Evolutionary conservation across 2,797 vertebrate genomes (phyloP), one percentile per base, ranked within the genome.

Genomic region (Nothura maculosa): DNA sequence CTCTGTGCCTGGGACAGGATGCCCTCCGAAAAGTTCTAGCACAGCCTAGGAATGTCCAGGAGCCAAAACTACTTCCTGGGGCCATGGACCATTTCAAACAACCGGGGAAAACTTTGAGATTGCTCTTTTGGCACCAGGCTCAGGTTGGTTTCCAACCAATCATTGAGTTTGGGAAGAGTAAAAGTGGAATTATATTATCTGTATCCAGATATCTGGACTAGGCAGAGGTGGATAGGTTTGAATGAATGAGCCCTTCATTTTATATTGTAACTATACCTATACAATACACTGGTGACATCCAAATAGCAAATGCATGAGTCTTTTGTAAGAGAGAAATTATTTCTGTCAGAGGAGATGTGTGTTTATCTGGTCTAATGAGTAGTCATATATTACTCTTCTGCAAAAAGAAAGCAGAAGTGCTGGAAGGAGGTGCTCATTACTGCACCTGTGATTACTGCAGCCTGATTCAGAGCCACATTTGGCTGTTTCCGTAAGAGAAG

Each of bases 41-140:
- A 38, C 2, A 16, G 2, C 43, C 6, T 58, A 0, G 0, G 8
- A 50, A 79, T 21, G 4, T 42, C 22, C 42, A 43, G n/a, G 20
- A 42, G 30, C 21, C 42, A n/a, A n/a, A 47, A n/a, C 63, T n/a
- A 22, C 30, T n/a, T 36, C 34, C 34, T 27, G 34, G 42, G 42
- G 8, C 20, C 40, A 42, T 14, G 42, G 42, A 13, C 42, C n/a
- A 21, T 21, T 30, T 30, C 30, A 20, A 66, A 30, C 10, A 40
- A 11, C 14, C 24, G 2, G 2, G 17, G 12, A 14, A 60, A 68
- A 24, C 3, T 52, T 40, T 64, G 67, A 70, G 24, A 30, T 36
- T 28, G 13, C 10, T 70, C 32, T 70, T 64, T 30, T 8, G 32
- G 13, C 12, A 2, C 2, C 34, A 57, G 43, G 34, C 3, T 40